Evolutionary conservation across 2,888 invertebrate species (phyloP), one percentile per base, ranked within the genome.

Genomic region (Halictus quadricinctus): DNA sequence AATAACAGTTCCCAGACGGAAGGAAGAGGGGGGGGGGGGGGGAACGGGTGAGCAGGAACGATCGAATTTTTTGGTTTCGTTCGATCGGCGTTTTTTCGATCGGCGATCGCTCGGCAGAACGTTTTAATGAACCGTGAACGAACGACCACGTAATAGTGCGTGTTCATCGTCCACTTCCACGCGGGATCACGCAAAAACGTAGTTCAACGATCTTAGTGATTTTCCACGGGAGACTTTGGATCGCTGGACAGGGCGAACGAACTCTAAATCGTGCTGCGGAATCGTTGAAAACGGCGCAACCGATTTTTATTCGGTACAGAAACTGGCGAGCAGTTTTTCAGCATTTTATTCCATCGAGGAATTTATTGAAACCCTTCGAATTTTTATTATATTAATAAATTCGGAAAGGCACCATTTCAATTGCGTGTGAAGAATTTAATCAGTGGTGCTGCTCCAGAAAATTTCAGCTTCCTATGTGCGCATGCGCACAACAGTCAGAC

Each of bases 71-170:
- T 60, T 25, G 60, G 25, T 25, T 60, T 25, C 13, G 60, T 25
- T 25, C 13, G 60, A 60, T 60, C 54, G 54, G 41, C 48, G 25
- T n/a, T 60, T 60, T n/a, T 60, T 60, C 60, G 60, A 13, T 25
- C 25, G 60, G 60, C 25, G 60, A 60, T 60, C 60, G 60, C 60
- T 12, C 25, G 13, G n/a, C 25, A 13, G 60, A 25, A 60, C 60
- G 60, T 60, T 66, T 36, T 36, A 66, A 66, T 36, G 66, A 29
- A 29, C 66, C 15, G 66, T 29, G 29, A 36, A 36, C 29, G 66
- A 18, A 66, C 29, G 29, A 29, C 15, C 66, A 66, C 66, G 66
- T 66, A 66, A 66, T 66, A 29, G 36, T 66, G 66, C 66, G 66
- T 66, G 66, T 15, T 66, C 66, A 66, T 66, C 66, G 29, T 66